Evolutionary conservation across 2,113 vertebrate species (phyloP).

Genomic region (Gymnorhina tibicen): DNA sequence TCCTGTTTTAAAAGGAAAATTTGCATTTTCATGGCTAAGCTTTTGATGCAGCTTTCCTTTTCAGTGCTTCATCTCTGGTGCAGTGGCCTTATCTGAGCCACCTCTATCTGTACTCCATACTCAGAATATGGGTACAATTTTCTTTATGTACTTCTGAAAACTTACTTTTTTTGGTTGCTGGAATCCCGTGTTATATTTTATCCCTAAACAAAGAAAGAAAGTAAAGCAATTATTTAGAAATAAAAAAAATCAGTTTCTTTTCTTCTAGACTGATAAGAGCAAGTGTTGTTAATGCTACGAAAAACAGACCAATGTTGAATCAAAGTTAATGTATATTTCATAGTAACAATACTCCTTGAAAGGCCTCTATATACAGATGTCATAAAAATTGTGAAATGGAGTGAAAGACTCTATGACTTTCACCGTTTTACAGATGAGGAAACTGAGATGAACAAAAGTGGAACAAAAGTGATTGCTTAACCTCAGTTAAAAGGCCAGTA

Average conservation of each 20-base stretch:
- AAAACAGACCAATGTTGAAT: neutral
- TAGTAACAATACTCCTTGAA: neutral
- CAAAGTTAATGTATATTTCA: neutral
- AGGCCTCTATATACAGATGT: neutral
- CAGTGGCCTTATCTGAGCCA: neutral
- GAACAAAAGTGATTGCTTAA: neutral
- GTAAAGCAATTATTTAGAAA: conserved; percentile 17
- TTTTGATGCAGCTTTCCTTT: neutral
- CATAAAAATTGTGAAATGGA: neutral
- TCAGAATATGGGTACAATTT: neutral
- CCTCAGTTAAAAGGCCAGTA: neutral
- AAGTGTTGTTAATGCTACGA: neutral
- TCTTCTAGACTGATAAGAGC: neutral
- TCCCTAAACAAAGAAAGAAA: conserved; percentile 71
- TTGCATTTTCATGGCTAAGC: neutral
- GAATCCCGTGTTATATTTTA: conserved; percentile 73
- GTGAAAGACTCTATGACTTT: neutral
- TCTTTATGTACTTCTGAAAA: neutral
- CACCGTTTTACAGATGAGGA: neutral
- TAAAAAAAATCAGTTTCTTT: neutral
- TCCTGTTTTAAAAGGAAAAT: neutral
- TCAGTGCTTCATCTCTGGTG: neutral
- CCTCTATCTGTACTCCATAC: neutral
- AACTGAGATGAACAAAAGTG: neutral
- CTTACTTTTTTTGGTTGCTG: conserved; percentile 72